phyloP scores from a whole-genome alignment of 2,888 invertebrate species.

The Carabus problematicus region DNA sequence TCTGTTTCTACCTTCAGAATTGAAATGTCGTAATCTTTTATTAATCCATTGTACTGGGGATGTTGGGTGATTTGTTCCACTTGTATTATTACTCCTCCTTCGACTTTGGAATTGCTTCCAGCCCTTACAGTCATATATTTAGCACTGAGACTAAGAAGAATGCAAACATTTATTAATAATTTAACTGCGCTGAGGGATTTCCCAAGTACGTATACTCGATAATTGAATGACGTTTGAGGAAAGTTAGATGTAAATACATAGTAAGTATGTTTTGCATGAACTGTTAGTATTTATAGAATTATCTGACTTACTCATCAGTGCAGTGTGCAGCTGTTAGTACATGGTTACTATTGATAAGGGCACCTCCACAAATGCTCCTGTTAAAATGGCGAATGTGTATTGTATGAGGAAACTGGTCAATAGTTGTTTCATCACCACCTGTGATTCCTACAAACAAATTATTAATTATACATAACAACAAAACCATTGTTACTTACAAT shows the following conservation, averaged over 20 bases:
- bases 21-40: conserved; percentile 45
- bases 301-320: conserved; percentile 39
- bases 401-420: conserved; percentile 37
- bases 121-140: conserved; percentile 42
- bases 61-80: conserved; percentile 42
- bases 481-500: too few relatives aligned
- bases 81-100: conserved; percentile 42
- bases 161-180: too few relatives aligned
- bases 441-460: conserved; percentile 21
- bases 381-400: conserved; percentile 38
- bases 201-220: too few relatives aligned
- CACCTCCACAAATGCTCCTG: conserved; percentile 43
- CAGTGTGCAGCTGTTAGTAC: conserved; percentile 45
- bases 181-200: too few relatives aligned
- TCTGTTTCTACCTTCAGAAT: conserved; percentile 34
- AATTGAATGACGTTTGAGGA: too few relatives aligned
- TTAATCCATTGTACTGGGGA: conserved; percentile 40
- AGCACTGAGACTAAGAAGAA: conserved; percentile 23
- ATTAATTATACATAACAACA: too few relatives aligned
- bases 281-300: too few relatives aligned
- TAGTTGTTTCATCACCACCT: conserved; percentile 38
- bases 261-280: neutral
- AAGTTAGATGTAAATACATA: too few relatives aligned
- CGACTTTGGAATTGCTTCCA: conserved; percentile 41
- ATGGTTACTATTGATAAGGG: conserved; percentile 35